Conservation (phyloP, 2,888 invertebrate species). For the Archaeoteleia sp. region DNA sequence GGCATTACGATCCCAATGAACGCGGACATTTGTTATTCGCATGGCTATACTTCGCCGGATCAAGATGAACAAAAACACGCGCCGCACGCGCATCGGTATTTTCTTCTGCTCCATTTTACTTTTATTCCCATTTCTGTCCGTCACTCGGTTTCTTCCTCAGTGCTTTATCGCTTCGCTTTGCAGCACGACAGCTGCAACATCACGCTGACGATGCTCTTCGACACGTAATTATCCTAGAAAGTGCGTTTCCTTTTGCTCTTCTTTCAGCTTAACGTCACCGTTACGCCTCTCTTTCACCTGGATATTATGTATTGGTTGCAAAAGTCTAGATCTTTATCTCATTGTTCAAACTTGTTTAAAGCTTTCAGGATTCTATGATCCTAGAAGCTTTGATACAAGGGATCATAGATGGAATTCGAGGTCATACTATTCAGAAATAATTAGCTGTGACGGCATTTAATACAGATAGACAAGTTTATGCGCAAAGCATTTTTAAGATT, state of each 20-base stretch:
- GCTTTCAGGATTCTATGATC: conserved; percentile 24
- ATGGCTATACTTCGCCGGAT: no score
- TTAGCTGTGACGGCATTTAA: no score
- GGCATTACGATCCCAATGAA: no score
- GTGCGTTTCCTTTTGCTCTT: conserved; percentile 52
- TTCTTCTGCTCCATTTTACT: conserved; percentile 24
- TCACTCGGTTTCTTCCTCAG: background rate
- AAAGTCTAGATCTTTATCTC: conserved; percentile 35
- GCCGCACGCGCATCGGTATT: background rate
- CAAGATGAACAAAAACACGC: no score
- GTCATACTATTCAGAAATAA: no score
- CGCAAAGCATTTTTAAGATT: no score
- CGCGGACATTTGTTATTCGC: no score
- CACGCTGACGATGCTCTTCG: conserved; percentile 29
- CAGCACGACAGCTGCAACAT: conserved; percentile 38
- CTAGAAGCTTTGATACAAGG: no score
- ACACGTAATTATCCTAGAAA: conserved; percentile 57
- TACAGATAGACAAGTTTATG: no score
- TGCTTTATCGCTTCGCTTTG: conserved; percentile 40
- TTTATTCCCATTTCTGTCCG: conserved; percentile 17
- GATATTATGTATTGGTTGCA: conserved; percentile 43
- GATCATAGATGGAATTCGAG: no score
- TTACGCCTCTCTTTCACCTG: conserved; percentile 43
- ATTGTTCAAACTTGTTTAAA: conserved; percentile 43
- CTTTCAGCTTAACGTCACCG: conserved; percentile 45